Base-by-base conservation (phyloP, 1,140 invertebrate species). In the Lutraria rhynchaena region DNA sequence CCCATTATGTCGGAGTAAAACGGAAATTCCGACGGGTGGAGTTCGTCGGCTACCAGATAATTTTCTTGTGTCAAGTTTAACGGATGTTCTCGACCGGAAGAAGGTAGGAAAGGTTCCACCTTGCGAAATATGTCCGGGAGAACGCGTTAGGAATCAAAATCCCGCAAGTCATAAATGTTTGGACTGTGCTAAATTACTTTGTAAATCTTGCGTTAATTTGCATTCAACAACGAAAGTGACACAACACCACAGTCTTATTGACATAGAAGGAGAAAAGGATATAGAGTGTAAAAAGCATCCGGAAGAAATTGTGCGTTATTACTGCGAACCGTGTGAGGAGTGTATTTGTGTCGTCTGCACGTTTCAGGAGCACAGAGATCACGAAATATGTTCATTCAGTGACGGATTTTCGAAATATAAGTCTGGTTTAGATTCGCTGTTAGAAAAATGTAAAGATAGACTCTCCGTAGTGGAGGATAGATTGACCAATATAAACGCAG, bases 311-410 rank as follows among this genome's bases (percentile, higher is more conserved):
- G 89, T 93, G 13, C 83, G 91, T 0, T 93, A 91, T 82, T 93
- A 90, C 84, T 93, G 92, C 77, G 91, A 92, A 77, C 89, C 90
- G 15, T 93, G 92, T 71, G 89, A 92, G 53, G 85, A 82, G 22
- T 92, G 91, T 67, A 87, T 92, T 19, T 92, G 92, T 86, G 87
- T 92, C 27, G 86, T 92, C 17, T 93, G 92, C 76, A 89, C 92
- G 11, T 92, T 92, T 85, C 90, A 92, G 63, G 87, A 91, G 75
- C 91, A 93, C 78, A 86, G 89, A 29, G 90, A 91, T 69, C 92
- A 93, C 82, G 91, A 93, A 31, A 89, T 93, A 33, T 90, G 88
- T 65, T 91, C 91, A 13, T 92, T 93, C 65, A 89, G 70, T 24
- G 90, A 92, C 51, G 91, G 90, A 27, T 89, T 90, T 55, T 61